Base-by-base conservation (phyloP, 1,140 invertebrate species). In the Heterodera schachtii region DNA sequence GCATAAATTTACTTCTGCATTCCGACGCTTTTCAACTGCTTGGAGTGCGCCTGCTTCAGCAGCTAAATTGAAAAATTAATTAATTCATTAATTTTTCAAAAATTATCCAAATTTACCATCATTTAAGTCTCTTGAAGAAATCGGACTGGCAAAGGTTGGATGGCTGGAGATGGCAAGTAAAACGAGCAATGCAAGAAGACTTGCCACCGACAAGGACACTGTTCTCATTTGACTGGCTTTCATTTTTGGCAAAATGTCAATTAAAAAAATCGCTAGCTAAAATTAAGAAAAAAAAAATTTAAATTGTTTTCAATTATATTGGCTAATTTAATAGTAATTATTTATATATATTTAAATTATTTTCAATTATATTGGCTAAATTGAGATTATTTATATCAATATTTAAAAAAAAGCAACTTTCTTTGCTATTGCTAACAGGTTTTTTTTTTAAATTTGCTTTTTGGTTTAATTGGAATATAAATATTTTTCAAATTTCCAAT, bases 1-100 rank as follows among this genome's bases (percentile, higher is more conserved):
- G 0, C 31, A 31, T 31, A 31, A 31, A 31, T 71, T 71, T 46
- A 71, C 69, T 19, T 71, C 69, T 71, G 69, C 69, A 71, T 46
- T 71, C 21, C 69, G 69, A 71, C 69, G 69, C 69, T 71, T 71
- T 46, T 71, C 69, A 1, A 71, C 41, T 46, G 69, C 57, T 16
- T 64, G 57, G 16, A 64, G 19, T 19, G 1, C 31, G 41, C 43
- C 13, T 7, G 44, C 8, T 19, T 46, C n/a, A 31, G 31, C n/a
- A 16, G 6, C 67, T 70, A 52, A 52, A 52, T 52, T 52, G 5
- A 11, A 31, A 31, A 31, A 31, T 31, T 31, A 1, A 8, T 43
- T 69, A 4, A 43, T 16, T 11, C 43, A 71, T 41, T 71, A 71
- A 46, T 11, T 71, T 41, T 71, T 7, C 41, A 43, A 70, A 70